Evolutionary conservation across 2,113 vertebrate genomes (phyloP).

Genomic region (Cyanoliseus patagonus): DNA sequence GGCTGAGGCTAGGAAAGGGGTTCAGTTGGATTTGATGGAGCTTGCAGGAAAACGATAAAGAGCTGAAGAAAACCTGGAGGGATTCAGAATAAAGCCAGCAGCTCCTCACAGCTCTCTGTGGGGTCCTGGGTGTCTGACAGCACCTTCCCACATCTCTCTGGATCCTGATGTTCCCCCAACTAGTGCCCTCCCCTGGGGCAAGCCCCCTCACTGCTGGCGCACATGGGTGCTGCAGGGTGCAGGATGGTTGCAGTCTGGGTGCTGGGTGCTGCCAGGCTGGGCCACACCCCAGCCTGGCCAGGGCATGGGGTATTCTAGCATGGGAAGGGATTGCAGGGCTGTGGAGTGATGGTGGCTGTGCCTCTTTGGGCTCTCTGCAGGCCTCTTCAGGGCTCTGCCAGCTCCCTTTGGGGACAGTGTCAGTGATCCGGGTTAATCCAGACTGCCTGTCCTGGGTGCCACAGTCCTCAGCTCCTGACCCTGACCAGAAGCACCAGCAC

Average conservation of each 20-base stretch:
- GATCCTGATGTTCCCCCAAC: too few species aligned
- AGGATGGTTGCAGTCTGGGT: background rate
- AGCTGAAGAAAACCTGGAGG: background rate
- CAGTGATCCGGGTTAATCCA: background rate
- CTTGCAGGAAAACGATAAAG: background rate
- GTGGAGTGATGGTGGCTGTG: fast-evolving
- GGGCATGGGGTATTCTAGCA: background rate
- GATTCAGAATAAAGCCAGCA: background rate
- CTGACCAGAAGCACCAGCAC: background rate
- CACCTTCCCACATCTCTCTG: background rate
- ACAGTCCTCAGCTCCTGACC: background rate
- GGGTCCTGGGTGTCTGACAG: background rate
- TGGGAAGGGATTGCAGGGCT: background rate
- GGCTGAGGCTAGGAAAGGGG: background rate
- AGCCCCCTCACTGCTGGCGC: background rate
- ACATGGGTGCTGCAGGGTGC: fast-evolving
- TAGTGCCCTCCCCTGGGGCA: background rate
- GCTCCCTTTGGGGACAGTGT: background rate
- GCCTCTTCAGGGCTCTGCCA: background rate
- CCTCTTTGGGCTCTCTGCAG: fast-evolving
- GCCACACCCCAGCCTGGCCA: fast-evolving
- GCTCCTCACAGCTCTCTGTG: background rate
- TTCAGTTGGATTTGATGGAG: background rate
- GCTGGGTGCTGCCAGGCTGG: background rate
- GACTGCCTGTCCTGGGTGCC: background rate